Percentiles rank a stretch among this genome's conserved stretches.
These are phyloP conservation scores for Siphamia tubifer DNA, from an alignment of 2,113 vertebrate species.

Conservation along the genomic window DNA sequence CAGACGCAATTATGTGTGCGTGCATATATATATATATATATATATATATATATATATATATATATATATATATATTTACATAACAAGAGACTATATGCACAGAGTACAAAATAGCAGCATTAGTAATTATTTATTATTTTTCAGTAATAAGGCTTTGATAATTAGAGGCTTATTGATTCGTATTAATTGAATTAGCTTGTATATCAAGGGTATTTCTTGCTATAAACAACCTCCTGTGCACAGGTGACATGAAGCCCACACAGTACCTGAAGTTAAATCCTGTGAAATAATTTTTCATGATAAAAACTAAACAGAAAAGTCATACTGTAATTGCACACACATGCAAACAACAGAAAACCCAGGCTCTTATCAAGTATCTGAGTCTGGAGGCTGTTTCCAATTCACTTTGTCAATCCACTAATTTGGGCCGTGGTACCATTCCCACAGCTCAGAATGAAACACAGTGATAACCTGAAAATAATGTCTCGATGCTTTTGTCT, in stretches of 20 bases:
- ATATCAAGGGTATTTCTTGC: not conserved
- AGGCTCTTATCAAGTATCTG: not conserved
- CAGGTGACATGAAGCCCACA: not conserved
- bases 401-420: constrained; percentile 18
- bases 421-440: constrained; percentile 14
- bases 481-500: constrained; percentile 50
- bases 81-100: no score
- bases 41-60: no score
- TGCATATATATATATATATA: no score
- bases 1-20: not conserved
- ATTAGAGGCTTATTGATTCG: not conserved
- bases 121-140: not conserved
- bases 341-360: not conserved
- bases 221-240: not conserved
- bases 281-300: not conserved
- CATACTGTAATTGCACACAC: not conserved
- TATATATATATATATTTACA: no score
- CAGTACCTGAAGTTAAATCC: not conserved
- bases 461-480: constrained; percentile 52
- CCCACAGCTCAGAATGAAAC: constrained; percentile 17
- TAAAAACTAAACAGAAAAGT: constrained; percentile 4
- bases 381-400: constrained; percentile 17
- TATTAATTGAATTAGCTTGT: not conserved
- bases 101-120: no score
- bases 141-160: not conserved